These are phyloP conservation scores for Periparus ater DNA, from an alignment of 2,797 vertebrate species.

Conservation along the genomic window DNA sequence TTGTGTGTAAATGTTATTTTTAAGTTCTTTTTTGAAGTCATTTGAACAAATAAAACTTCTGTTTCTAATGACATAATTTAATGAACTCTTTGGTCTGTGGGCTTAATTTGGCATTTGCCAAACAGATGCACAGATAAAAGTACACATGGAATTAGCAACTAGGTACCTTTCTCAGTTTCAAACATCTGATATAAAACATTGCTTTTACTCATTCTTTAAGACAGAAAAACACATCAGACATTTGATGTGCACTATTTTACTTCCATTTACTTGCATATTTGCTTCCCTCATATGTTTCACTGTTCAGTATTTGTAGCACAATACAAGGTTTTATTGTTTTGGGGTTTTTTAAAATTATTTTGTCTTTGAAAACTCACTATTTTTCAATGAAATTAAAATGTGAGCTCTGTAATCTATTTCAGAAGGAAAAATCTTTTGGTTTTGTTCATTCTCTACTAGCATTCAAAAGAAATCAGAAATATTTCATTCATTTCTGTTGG, in stretches of 20 bases:
- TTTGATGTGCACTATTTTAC: background rate
- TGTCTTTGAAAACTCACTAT: background rate
- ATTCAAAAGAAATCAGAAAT: background rate
- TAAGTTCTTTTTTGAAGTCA: background rate
- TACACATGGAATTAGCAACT: background rate
- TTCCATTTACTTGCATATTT: background rate
- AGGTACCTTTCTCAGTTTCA: background rate
- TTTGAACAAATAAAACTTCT: background rate
- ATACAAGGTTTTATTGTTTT: background rate
- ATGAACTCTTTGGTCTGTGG: background rate
- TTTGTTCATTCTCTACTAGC: background rate
- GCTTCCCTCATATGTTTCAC: background rate
- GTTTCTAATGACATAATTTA: background rate
- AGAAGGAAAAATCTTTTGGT: background rate
- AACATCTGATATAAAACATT: background rate
- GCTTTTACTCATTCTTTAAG: background rate
- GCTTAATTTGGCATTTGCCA: background rate
- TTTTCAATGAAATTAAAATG: background rate
- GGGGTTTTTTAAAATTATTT: background rate
- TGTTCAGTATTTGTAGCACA: background rate
- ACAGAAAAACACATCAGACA: background rate
- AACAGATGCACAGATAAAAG: background rate
- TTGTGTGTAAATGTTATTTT: background rate
- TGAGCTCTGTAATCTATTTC: background rate
- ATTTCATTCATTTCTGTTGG: background rate